phyloP scores from a whole-genome alignment of 2,797 vertebrate genomes.

The Periophthalmus magnuspinnatus region DNA sequence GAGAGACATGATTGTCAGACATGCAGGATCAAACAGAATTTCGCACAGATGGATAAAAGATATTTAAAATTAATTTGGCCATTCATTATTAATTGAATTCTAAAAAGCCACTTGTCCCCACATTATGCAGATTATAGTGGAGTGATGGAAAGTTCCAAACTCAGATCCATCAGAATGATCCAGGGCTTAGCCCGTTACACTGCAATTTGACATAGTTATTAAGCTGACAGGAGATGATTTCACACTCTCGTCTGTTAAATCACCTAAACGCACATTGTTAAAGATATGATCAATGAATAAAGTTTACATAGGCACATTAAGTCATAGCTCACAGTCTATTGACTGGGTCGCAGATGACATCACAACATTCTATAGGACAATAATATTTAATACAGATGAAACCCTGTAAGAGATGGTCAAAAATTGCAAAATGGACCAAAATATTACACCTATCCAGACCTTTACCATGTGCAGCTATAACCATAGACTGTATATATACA shows the following conservation, averaged over 20 bases:
- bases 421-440: too few species aligned
- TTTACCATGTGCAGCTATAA: too few species aligned
- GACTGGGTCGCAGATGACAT: too few species aligned
- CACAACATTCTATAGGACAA: too few species aligned
- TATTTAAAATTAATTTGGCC: conserved; percentile 74
- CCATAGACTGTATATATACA: too few species aligned
- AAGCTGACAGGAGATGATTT: conserved; percentile 10
- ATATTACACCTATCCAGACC: too few species aligned
- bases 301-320: not conserved
- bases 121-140: conserved; percentile 68
- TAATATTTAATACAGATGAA: too few species aligned
- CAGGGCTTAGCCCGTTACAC: conserved; percentile 39
- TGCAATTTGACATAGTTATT: conserved; percentile 34
- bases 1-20: conserved; percentile 70
- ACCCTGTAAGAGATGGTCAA: too few species aligned
- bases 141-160: conserved; percentile 51
- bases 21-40: conserved; percentile 74
- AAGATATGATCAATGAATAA: not conserved
- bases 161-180: conserved; percentile 49
- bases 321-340: not conserved
- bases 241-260: not conserved
- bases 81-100: conserved; percentile 79
- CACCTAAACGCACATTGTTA: not conserved
- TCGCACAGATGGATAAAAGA: conserved; percentile 66
- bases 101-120: conserved; percentile 71